Evolutionary conservation across 2,113 vertebrate species (phyloP), one percentile per base, ranked within the genome.

Genomic region (Manacus vitellinus): DNA sequence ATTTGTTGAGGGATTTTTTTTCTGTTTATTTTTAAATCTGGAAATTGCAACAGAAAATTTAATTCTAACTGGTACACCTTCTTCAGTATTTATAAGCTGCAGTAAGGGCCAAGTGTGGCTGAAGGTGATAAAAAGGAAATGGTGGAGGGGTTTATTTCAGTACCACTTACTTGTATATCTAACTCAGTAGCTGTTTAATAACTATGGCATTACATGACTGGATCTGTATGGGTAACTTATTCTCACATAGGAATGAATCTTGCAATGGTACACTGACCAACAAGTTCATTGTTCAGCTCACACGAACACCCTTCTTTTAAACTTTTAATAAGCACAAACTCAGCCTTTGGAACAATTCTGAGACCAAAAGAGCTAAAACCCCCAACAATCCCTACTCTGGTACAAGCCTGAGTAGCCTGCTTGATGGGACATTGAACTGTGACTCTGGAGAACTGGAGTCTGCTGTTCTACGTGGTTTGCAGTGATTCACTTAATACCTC

Each of bases 111-210:
- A 75, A 56, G 24, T 82, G 20, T 56, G 86, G 47, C 23, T 94
- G 83, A 87, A 84, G 47, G 68, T 78, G 65, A 55, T 68, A 31
- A 84, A 95, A 86, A 95, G 59, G 39, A 89, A 91, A 85, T 44
- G 51, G 94, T 61, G 35, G 51, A 81, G 44, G 24, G 25, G 22
- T 61, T 86, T 92, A 58, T 94, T 92, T 35, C 35, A 55, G 61
- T 78, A 68, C 37, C 24, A 41, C 51, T 44, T 31, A 71, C 47
- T 85, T 85, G 33, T 46, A 37, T 43, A 62, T 59, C 63, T 33
- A 79, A 83, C 14, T 79, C 58, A 68, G 84, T 54, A 73, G 70
- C 66, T 93, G 67, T 89, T 93, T 87, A 95, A 76, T 79, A 93
- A 76, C 66, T 58, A 72, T 66, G 54, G 61, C 77, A 68, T 84